phyloP scores from a whole-genome alignment of 2,797 vertebrate genomes.

The Triplophysa bombifrons region DNA sequence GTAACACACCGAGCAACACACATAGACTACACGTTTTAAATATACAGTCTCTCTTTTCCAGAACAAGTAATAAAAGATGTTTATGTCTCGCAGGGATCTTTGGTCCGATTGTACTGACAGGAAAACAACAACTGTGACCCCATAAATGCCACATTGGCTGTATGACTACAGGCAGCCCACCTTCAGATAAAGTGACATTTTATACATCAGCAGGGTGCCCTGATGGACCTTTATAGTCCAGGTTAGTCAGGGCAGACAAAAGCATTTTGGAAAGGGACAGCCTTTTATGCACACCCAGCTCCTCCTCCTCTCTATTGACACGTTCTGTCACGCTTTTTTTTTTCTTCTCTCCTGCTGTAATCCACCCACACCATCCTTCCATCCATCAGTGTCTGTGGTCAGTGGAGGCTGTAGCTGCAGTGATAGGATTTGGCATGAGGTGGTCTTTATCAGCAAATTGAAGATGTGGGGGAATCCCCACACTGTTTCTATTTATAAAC shows the following conservation, averaged over 20 bases:
- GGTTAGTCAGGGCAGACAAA: conserved; percentile 42
- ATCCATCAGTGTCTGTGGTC: conserved; percentile 58
- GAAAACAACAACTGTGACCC: neutral
- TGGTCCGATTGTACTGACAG: neutral
- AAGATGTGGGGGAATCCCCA: conserved; percentile 30
- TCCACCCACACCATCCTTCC: conserved; percentile 65
- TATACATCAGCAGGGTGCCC: conserved; percentile 26
- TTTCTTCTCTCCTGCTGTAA: conserved; percentile 41
- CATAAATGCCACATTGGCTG: conserved; percentile 29
- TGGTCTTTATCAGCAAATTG: conserved; percentile 63
- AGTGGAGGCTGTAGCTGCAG: conserved; percentile 50
- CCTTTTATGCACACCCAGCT: conserved; percentile 56
- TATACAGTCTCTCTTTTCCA: too few relatives aligned
- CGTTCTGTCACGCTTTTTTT: conserved; percentile 7
- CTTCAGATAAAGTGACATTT: conserved; percentile 46
- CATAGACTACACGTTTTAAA: too few relatives aligned
- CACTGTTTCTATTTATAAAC: conserved; percentile 38
- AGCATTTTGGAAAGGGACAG: conserved; percentile 36
- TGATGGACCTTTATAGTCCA: conserved; percentile 45
- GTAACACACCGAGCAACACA: too few relatives aligned
- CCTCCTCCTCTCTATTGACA: conserved; percentile 29
- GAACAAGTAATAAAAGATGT: too few relatives aligned
- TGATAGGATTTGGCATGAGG: conserved; percentile 38
- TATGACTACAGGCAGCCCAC: conserved; percentile 11
- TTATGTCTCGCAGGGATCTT: neutral